These are phyloP conservation scores for Pygocentrus nattereri DNA, from an alignment of 2,797 vertebrate species.

Conservation along the genomic window DNA sequence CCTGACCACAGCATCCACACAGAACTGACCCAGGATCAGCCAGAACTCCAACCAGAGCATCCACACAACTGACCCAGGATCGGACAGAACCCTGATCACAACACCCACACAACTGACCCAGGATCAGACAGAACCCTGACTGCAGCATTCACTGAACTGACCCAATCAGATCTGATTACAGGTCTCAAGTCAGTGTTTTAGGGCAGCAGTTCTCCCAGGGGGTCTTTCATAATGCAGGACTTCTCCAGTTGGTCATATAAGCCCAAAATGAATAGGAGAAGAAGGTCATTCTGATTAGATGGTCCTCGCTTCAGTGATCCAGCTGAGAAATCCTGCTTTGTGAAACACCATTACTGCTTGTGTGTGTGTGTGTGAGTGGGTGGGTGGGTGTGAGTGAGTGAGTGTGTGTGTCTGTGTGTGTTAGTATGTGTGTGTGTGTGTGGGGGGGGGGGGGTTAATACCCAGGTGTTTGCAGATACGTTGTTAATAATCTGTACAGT, in stretches of 20 bases:
- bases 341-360: neutral
- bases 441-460: no score
- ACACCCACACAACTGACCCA: no score
- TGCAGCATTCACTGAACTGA: no score
- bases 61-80: no score
- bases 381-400: neutral
- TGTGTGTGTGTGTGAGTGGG: neutral
- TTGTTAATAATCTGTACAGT: conserved; percentile 41
- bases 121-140: neutral
- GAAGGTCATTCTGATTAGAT: neutral
- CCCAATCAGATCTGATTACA: neutral
- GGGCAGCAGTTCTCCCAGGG: neutral
- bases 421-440: neutral
- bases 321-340: neutral
- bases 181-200: neutral
- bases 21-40: conserved; percentile 48
- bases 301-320: neutral
- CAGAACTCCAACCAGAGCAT: neutral
- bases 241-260: neutral
- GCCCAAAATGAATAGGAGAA: neutral
- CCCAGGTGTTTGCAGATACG: conserved; percentile 19
- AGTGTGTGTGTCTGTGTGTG: neutral
- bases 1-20: no score
- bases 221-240: neutral
- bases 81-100: no score